phyloP scores from a whole-genome alignment of 2,888 invertebrate genomes.

The Athrips mouffetella region DNA sequence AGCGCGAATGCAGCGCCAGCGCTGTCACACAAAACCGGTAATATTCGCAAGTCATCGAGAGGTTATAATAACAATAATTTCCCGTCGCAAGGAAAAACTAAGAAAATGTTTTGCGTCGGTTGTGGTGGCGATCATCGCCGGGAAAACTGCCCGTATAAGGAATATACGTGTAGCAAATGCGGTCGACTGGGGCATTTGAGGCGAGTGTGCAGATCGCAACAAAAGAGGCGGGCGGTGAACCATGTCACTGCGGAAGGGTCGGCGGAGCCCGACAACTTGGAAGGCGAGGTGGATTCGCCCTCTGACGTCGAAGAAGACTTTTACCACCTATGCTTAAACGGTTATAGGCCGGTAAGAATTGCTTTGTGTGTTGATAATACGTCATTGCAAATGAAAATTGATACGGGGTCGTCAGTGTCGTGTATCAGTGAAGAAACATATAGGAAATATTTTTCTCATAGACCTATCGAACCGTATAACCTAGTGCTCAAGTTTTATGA shows the following conservation, averaged over 20 bases:
- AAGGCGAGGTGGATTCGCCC: background rate
- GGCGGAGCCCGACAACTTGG: background rate
- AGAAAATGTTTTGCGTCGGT: background rate
- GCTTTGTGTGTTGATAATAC: slow-evolving; percentile 18
- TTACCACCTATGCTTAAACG: background rate
- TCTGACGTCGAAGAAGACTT: background rate
- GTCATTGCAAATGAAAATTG: slow-evolving; percentile 26
- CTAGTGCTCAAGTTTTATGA: slow-evolving; percentile 22
- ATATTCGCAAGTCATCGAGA: background rate
- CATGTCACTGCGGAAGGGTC: background rate
- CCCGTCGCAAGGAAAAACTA: too few relatives aligned
- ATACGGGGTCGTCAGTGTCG: slow-evolving; percentile 29
- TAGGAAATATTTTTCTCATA: slow-evolving; percentile 14
- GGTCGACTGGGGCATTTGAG: background rate
- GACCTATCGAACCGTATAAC: slow-evolving; percentile 16
- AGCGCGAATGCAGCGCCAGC: background rate
- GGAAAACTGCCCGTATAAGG: background rate
- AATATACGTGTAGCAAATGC: background rate
- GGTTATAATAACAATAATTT: background rate
- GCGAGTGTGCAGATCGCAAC: background rate
- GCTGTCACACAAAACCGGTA: too few relatives aligned
- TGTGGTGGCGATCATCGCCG: background rate
- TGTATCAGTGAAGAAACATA: slow-evolving; percentile 27
- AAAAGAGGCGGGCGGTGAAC: background rate
- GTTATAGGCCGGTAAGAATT: slow-evolving; percentile 26